Base-by-base conservation (phyloP, 2,888 invertebrate genomes). In the Achlya flavicornis region DNA sequence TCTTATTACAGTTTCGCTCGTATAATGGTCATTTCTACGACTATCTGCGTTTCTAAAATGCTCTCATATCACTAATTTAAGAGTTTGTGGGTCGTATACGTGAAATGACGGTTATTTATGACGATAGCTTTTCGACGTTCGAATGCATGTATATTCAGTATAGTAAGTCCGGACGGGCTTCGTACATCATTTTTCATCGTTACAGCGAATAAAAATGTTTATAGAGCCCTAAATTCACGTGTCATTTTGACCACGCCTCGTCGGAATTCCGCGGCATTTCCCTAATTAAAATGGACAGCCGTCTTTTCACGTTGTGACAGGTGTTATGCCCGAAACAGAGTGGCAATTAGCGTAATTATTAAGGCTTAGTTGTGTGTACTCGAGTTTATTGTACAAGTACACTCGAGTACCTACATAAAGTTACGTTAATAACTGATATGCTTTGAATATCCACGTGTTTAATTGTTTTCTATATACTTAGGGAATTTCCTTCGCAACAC, bases 201-300 rank as follows among this genome's bases (percentile, higher is more conserved):
- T 61, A 74, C 70, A 63, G 63, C 71, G 68, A 76, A 85, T 85
- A 86, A 85, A 87, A 86, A 80, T 83, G 81, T 88, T 89, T 86
- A 87, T 86, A 66, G 82, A 71, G 73, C 74, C 77, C 72, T 79
- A 78, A 81, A 83, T 79, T 68, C 74, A 73, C 71, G 66, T 78
- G 78, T 80, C 82, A 80, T 78, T 79, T 67, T 64, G 70, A 76
- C 74, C 81, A 72, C 81, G 74, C 83, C 84, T 73, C 65, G 68
- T 69, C 62, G 64, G 71, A 77, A 53, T 53, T 53, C 77, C 73
- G 69, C 68, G 74, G 71, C 80, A 79, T 82, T 84, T 79, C 73
- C 80, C 70, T 90, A 91, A 92, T 91, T 90, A 88, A 87, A 90
- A 89, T 80, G 84, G 87, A 86, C 89, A 85, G 78, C 70, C 75